Evolutionary conservation across 2,113 vertebrate species (phyloP).

Genomic region (Condylura cristata): DNA sequence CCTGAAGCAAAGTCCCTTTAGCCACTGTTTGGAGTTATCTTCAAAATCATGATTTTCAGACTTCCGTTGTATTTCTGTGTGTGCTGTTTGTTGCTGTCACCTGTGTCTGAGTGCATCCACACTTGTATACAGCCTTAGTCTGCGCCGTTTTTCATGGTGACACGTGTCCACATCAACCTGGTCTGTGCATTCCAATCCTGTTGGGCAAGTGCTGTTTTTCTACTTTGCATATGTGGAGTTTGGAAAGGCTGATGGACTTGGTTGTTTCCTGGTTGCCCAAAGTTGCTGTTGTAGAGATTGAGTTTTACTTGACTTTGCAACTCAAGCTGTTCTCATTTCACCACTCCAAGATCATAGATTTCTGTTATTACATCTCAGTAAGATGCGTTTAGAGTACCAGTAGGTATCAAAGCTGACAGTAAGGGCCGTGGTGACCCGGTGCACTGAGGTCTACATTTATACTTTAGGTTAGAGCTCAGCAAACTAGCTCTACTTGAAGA

Average conservation of each 20-base stretch:
- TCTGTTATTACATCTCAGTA: background rate
- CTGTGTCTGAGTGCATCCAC: accelerated
- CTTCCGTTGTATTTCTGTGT: background rate
- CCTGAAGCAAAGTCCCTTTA: slow-evolving; percentile 1
- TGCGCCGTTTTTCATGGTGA: background rate
- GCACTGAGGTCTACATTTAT: background rate
- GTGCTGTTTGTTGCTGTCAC: background rate
- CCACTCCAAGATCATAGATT: background rate
- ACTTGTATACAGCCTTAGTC: background rate
- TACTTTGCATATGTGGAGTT: background rate
- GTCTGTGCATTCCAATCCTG: background rate
- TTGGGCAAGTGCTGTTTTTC: background rate
- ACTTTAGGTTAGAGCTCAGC: background rate
- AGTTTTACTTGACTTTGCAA: background rate
- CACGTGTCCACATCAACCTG: background rate
- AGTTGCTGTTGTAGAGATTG: background rate
- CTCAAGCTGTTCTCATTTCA: background rate
- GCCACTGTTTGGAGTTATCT: background rate
- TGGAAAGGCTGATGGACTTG: background rate
- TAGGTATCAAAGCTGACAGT: background rate
- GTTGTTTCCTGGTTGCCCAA: background rate
- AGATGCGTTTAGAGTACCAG: background rate
- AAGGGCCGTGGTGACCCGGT: background rate
- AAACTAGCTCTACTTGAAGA: background rate
- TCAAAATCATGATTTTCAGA: background rate